phyloP scores from a whole-genome alignment of 1,140 invertebrate genomes.

The Notospermus geniculatus region DNA sequence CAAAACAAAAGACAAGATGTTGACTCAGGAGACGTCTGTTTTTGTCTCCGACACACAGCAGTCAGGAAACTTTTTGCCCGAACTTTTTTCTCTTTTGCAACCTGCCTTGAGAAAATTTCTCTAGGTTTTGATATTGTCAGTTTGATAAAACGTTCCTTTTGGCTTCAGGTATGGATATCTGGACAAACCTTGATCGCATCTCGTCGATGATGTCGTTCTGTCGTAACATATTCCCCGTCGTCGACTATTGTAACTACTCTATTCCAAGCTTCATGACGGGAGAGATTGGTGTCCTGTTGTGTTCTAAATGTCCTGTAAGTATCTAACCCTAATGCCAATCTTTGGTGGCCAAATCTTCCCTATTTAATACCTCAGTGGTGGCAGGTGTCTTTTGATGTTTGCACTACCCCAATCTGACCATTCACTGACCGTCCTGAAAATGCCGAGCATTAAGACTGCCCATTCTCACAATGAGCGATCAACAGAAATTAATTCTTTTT shows the following conservation, averaged over 20 bases:
- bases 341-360: too few relatives aligned
- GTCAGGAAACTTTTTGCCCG: neutral
- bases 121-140: neutral
- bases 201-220: conserved; percentile 73
- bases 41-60: neutral
- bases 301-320: conserved; percentile 63
- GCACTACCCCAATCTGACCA: too few relatives aligned
- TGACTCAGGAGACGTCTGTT: neutral
- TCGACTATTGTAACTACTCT: conserved; percentile 74
- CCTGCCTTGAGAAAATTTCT: neutral
- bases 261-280: conserved; percentile 96
- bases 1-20: too few relatives aligned
- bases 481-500: too few relatives aligned
- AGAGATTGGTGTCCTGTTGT: conserved; percentile 91
- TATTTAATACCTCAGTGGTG: too few relatives aligned
- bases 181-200: conserved; percentile 81
- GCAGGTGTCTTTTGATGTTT: too few relatives aligned
- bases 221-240: conserved; percentile 71
- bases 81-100: neutral
- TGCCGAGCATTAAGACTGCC: too few relatives aligned
- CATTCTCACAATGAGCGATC: too few relatives aligned
- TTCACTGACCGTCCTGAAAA: too few relatives aligned
- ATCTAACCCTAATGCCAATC: too few relatives aligned
- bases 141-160: neutral
- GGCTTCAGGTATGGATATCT: conserved; percentile 81